Conservation (phyloP, 2,113 vertebrate species). For the Planiliza haematocheilus region DNA sequence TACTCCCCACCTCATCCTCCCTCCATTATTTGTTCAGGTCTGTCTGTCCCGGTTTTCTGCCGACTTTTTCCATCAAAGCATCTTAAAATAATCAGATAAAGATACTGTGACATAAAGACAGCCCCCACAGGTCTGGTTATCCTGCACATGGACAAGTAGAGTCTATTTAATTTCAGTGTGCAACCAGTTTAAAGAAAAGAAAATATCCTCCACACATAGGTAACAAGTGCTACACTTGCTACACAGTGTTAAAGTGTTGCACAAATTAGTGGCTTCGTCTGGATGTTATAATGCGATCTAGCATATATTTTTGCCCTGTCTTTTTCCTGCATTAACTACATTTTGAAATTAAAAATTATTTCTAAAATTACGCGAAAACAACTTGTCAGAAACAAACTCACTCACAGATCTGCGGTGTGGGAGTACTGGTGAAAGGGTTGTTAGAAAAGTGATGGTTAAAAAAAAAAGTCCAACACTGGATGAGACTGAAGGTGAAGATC, state of each 20-base stretch:
- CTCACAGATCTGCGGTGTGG: not conserved
- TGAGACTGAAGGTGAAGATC: not conserved
- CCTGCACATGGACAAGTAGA: too few relatives aligned
- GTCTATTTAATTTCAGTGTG: too few relatives aligned
- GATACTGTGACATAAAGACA: constrained; percentile 15
- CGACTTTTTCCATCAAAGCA: constrained; percentile 50
- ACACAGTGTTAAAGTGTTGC: not conserved
- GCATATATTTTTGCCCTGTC: too few relatives aligned
- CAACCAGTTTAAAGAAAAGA: not conserved
- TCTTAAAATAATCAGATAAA: constrained; percentile 30
- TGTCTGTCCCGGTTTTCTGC: constrained; percentile 55
- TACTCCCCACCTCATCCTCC: constrained; percentile 70
- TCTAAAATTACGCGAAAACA: not conserved
- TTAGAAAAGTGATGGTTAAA: constrained; percentile 4
- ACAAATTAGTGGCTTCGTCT: not conserved
- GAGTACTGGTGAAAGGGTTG: not conserved
- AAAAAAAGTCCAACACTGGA: constrained; percentile 4
- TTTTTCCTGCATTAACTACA: not conserved
- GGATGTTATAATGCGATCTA: constrained; percentile 21
- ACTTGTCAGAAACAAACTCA: not conserved
- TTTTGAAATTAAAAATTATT: not conserved
- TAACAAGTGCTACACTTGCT: not conserved
- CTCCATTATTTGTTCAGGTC: constrained; percentile 66
- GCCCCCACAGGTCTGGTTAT: not conserved
- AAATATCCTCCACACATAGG: constrained; percentile 1